Evolutionary conservation across 1,140 invertebrate species (phyloP), one percentile per base, ranked within the genome.

Genomic region (Hesperophylax magnus): DNA sequence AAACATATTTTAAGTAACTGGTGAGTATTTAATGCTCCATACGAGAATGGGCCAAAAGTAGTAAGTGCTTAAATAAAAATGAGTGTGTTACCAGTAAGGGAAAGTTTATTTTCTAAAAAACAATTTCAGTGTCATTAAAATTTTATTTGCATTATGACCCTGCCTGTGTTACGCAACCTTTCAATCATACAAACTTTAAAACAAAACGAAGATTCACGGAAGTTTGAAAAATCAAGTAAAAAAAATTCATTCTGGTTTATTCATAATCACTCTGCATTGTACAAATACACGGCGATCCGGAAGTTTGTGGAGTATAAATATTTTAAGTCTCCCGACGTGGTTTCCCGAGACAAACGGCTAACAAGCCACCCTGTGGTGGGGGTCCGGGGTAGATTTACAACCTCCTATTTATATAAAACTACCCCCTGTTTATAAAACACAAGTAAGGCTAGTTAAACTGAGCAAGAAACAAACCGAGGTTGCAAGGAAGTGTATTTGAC

Each of bases 261-360:
- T 34, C n/a, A 47, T 22, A 18, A 47, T 52, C 67, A 71, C 67
- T 8, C 34, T 20, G 34, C 31, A 54, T 60, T 75, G 11, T 27
- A 75, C 24, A 77, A 27, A 61, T 58, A 76, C 58, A 77, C 58
- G 39, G 17, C 18, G 61, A 58, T 67, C 76, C 76, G 76, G 58
- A 77, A 52, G 76, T 77, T 77, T 65, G 47, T 39, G 14, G 76
- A 65, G 52, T 77, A 77, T 77, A 79, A 79, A 78, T 79, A 63
- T n/a, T 56, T 71, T 69, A 79, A 79, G 65, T 39, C 31, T 69
- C 58, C 74, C 74, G 31, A 61, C 76, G 61, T 67, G 76, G 61
- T 52, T 65, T 67, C 53, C 31, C 58, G 52, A 79, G 78, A 71
- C 78, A 79, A 72, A 79, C 56, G 61, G 65, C 56, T 79, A 79